A percentile compares a stretch with the other conserved stretches of the same genome.
phyloP scores from a whole-genome alignment of 2,888 invertebrate species.

The Agrypnus murinus region DNA sequence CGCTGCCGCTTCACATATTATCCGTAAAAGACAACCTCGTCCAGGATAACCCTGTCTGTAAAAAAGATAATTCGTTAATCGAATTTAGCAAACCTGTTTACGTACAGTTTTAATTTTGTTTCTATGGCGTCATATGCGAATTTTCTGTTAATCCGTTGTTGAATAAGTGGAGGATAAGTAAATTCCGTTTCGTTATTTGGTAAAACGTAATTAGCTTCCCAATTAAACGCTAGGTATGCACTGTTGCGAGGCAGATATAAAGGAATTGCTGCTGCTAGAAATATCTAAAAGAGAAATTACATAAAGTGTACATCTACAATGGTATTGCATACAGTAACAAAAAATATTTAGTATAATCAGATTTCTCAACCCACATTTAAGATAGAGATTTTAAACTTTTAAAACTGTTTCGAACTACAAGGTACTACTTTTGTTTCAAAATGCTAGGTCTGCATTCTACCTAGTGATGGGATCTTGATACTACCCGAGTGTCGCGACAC shows the following conservation, averaged over 20 bases:
- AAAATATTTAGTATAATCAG: too few species aligned
- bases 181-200: slow-evolving; percentile 73
- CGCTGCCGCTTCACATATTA: slow-evolving; percentile 79
- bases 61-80: slow-evolving; percentile 42
- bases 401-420: too few species aligned
- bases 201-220: slow-evolving; percentile 80
- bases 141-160: slow-evolving; percentile 55
- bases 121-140: slow-evolving; percentile 61
- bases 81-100: not conserved
- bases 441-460: too few species aligned
- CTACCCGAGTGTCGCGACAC: too few species aligned
- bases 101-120: slow-evolving; percentile 62
- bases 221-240: slow-evolving; percentile 83
- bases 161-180: slow-evolving; percentile 63
- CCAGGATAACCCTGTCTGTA: slow-evolving; percentile 77
- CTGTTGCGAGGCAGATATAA: slow-evolving; percentile 80
- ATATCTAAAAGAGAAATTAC: slow-evolving; percentile 73
- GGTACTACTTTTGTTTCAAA: too few species aligned
- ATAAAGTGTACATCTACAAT: too few species aligned
- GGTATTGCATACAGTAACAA: too few species aligned
- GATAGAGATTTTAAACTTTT: too few species aligned
- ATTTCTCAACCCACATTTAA: too few species aligned
- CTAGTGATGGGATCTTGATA: too few species aligned
- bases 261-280: slow-evolving; percentile 82
- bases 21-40: slow-evolving; percentile 76